These are phyloP conservation scores for Agrypnia vestita DNA, from an alignment of 1,140 invertebrate species.

Conservation along the genomic window DNA sequence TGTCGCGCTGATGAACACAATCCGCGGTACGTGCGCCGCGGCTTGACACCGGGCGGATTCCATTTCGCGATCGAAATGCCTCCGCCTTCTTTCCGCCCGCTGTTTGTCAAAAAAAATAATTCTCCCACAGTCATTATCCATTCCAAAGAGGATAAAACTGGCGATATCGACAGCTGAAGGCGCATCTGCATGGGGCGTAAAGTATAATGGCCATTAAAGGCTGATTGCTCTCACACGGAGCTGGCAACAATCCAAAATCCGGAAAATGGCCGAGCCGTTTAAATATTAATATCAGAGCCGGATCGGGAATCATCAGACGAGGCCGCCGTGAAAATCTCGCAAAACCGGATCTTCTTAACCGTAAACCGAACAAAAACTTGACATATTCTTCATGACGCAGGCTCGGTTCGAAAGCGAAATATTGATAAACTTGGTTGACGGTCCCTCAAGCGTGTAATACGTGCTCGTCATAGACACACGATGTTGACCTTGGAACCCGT, in stretches of 20 bases:
- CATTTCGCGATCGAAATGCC: background rate
- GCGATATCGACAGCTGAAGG: constrained; percentile 35
- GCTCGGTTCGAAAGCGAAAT: no score
- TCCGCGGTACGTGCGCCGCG: background rate
- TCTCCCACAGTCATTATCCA: constrained; percentile 20
- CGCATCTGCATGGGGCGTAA: constrained; percentile 1
- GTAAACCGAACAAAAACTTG: no score
- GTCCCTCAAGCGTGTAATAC: no score
- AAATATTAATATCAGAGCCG: constrained; percentile 12
- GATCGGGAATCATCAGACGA: background rate
- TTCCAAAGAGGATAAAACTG: constrained; percentile 22
- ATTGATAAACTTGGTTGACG: no score
- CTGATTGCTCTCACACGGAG: constrained; percentile 37
- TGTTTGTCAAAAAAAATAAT: constrained; percentile 27
- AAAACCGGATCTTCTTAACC: no score
- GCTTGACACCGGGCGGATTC: background rate
- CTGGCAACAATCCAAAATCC: constrained; percentile 24
- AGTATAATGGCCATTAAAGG: constrained; percentile 31
- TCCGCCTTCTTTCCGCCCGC: background rate
- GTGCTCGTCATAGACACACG: no score
- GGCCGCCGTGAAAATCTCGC: no score
- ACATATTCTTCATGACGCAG: no score
- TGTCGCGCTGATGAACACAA: no score
- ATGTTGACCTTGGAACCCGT: no score
- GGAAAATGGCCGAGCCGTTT: background rate